Conservation (phyloP, 2,797 vertebrate species). For the Tauraco hartlaubi region DNA sequence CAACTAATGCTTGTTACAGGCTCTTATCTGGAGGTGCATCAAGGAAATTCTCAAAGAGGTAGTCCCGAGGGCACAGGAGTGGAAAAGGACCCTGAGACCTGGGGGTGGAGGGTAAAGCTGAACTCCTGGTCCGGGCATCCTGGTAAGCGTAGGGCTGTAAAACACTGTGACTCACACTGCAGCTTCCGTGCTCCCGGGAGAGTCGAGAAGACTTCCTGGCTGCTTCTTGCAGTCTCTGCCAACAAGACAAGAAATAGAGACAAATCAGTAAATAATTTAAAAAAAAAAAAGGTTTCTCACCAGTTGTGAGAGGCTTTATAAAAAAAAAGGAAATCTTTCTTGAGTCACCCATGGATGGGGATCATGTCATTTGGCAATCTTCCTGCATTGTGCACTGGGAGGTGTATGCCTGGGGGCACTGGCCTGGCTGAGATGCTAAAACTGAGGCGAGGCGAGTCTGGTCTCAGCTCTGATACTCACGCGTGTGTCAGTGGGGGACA, state of each 20-base stretch:
- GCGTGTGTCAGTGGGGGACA: accelerated
- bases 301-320: background rate
- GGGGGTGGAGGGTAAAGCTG: background rate
- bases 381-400: background rate
- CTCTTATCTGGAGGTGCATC: background rate
- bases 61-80: background rate
- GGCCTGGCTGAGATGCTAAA: background rate
- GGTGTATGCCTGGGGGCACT: background rate
- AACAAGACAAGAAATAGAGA: background rate
- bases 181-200: background rate
- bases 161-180: accelerated
- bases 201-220: background rate
- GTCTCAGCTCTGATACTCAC: background rate
- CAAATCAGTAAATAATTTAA: background rate
- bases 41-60: constrained; percentile 22
- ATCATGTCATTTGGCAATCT: background rate
- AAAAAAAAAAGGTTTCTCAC: background rate
- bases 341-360: accelerated
- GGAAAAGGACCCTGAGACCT: background rate
- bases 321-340: background rate
- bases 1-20: background rate
- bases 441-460: background rate
- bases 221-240: background rate
- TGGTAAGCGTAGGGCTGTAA: background rate
- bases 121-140: background rate